Evolutionary conservation across 1,140 invertebrate genomes (phyloP).

Genomic region (Lepidostoma basale): DNA sequence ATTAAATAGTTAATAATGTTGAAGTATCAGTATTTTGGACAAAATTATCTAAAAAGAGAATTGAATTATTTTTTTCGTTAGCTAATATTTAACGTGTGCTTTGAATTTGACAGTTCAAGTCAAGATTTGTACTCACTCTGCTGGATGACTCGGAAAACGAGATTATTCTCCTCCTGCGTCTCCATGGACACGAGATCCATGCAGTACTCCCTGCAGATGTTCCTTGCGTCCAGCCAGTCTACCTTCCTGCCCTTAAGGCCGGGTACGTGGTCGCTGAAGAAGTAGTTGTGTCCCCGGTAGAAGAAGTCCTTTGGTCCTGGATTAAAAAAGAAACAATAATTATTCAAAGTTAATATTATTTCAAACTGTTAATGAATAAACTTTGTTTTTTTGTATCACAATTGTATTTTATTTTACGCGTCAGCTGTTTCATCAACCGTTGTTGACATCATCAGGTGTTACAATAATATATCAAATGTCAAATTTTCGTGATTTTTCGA

Average conservation of each 20-base stretch:
- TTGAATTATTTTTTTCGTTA: neutral
- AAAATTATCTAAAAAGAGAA: neutral
- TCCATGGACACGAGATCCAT: conserved; percentile 91
- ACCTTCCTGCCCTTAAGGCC: conserved; percentile 77
- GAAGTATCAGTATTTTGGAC: neutral
- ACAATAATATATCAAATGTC: too few species aligned
- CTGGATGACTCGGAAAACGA: conserved; percentile 84
- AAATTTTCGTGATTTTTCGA: too few species aligned
- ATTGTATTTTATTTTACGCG: too few species aligned
- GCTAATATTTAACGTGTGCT: neutral
- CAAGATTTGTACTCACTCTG: conserved; percentile 66
- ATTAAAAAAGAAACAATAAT: conserved; percentile 33
- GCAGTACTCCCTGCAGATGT: conserved; percentile 88
- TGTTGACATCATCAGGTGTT: too few species aligned
- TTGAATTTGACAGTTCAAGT: neutral
- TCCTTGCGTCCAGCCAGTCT: conserved; percentile 89
- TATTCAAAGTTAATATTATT: neutral
- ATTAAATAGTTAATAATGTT: too few species aligned
- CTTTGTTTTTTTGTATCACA: too few species aligned
- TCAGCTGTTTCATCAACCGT: too few species aligned
- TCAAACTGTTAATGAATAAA: too few species aligned
- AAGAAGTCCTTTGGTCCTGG: conserved; percentile 89
- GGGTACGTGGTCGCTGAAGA: conserved; percentile 83
- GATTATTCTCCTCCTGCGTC: conserved; percentile 87
- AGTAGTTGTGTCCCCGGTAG: conserved; percentile 86